A percentile compares a stretch with the other conserved stretches of the same genome.
Conservation (phyloP, 2,113 vertebrate genomes). For the Ranitomeya imitator region DNA sequence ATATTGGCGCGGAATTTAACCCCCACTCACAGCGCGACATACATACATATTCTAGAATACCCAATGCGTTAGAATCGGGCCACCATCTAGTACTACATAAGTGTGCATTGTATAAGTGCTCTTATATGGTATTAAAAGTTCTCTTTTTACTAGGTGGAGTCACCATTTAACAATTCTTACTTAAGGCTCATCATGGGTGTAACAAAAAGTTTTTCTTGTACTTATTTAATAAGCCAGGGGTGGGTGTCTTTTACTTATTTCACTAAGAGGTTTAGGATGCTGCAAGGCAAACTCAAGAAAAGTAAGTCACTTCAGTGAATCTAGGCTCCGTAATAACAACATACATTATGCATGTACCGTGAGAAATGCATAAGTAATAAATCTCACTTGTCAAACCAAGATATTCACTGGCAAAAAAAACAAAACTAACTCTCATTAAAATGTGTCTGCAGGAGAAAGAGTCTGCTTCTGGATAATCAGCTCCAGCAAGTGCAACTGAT, state of each 20-base stretch:
- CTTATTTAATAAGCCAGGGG: constrained; percentile 19
- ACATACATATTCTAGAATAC: no score
- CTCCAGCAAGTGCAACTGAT: no score
- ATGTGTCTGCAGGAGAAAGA: background rate
- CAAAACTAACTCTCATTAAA: background rate
- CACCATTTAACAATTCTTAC: background rate
- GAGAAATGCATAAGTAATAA: constrained; percentile 7
- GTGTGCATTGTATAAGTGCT: background rate
- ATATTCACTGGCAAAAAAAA: background rate
- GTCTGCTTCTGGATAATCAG: background rate
- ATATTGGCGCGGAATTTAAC: no score
- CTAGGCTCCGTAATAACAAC: background rate
- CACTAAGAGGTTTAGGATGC: background rate
- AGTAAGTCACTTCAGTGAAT: background rate
- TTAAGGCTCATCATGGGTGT: background rate
- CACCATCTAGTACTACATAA: background rate
- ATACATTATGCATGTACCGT: constrained; percentile 33
- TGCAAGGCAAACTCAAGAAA: background rate
- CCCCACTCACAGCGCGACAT: no score
- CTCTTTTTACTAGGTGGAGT: constrained; percentile 8
- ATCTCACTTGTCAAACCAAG: constrained; percentile 26
- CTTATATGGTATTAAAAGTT: background rate
- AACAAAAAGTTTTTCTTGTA: background rate
- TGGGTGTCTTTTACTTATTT: constrained; percentile 6
- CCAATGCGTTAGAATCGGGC: no score